A percentile compares a stretch with the other conserved stretches of the same genome.
Conservation (phyloP, 2,888 invertebrate genomes). For the Chloroclysta siterata region DNA sequence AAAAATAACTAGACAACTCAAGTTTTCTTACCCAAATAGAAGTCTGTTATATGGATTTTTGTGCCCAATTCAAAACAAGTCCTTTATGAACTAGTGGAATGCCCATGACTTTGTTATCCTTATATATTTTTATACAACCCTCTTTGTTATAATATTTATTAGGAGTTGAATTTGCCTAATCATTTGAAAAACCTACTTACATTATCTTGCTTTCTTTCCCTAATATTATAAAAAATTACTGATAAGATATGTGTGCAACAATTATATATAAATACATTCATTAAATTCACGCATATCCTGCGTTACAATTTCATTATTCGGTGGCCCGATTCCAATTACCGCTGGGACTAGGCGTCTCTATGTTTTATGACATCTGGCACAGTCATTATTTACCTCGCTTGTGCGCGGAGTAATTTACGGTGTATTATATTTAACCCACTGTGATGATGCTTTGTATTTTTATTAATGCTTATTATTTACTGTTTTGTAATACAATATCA, state of each 20-base stretch:
- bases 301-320: constrained; percentile 21
- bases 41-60: too few species aligned
- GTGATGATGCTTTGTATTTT: constrained; percentile 8
- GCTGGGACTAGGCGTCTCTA: constrained; percentile 30
- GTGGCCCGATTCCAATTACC: constrained; percentile 31
- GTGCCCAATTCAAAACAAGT: too few species aligned
- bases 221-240: too few species aligned
- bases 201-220: too few species aligned
- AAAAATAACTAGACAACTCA: constrained; percentile 7
- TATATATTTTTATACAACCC: too few species aligned
- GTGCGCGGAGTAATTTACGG: constrained; percentile 22
- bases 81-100: too few species aligned
- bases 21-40: neutral
- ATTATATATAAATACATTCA: neutral
- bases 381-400: constrained; percentile 34
- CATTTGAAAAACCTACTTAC: too few species aligned
- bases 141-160: too few species aligned
- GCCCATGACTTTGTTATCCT: too few species aligned
- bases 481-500: neutral
- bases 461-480: neutral
- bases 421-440: constrained; percentile 21
- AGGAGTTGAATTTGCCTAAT: too few species aligned
- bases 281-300: neutral
- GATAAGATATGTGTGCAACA: too few species aligned
- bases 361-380: constrained; percentile 33